Conservation (phyloP, 2,113 vertebrate genomes). For the Hydrochoerus hydrochaeris region DNA sequence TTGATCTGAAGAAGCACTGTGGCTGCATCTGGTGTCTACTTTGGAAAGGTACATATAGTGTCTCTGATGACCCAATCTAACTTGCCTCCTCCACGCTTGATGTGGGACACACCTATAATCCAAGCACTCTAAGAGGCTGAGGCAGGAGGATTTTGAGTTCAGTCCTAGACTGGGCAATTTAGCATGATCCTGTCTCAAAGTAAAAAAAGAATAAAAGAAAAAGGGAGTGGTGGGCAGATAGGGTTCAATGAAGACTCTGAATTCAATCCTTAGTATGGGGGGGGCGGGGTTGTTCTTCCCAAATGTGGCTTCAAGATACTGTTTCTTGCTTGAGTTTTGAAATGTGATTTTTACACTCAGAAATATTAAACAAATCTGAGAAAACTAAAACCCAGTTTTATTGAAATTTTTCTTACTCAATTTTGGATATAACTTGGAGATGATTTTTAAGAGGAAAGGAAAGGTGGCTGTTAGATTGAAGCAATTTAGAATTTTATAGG, state of each 20-base stretch:
- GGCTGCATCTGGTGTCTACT: not conserved
- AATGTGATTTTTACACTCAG: conserved; percentile 32
- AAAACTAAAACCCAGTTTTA: conserved; percentile 53
- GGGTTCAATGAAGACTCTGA: not conserved
- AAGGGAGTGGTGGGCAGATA: not conserved
- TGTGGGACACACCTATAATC: not conserved
- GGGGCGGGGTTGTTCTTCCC: not conserved
- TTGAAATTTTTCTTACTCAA: conserved; percentile 65
- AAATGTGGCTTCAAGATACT: conserved; percentile 29
- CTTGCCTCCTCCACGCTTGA: not conserved
- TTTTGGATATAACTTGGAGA: conserved; percentile 51
- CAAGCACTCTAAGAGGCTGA: not conserved
- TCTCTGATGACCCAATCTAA: not conserved
- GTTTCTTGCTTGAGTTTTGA: conserved; percentile 44
- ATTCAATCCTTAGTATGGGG: not conserved
- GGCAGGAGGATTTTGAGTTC: not conserved
- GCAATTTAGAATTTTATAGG: conserved; percentile 18
- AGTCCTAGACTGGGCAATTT: not conserved
- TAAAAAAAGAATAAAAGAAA: not conserved
- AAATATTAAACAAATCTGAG: conserved; percentile 58
- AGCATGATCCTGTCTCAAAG: not conserved
- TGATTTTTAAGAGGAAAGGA: conserved; percentile 40
- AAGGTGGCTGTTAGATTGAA: not conserved
- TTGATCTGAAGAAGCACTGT: not conserved
- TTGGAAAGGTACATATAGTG: not conserved